Conservation (phyloP, 2,888 invertebrate genomes). For the Apoda limacodes region DNA sequence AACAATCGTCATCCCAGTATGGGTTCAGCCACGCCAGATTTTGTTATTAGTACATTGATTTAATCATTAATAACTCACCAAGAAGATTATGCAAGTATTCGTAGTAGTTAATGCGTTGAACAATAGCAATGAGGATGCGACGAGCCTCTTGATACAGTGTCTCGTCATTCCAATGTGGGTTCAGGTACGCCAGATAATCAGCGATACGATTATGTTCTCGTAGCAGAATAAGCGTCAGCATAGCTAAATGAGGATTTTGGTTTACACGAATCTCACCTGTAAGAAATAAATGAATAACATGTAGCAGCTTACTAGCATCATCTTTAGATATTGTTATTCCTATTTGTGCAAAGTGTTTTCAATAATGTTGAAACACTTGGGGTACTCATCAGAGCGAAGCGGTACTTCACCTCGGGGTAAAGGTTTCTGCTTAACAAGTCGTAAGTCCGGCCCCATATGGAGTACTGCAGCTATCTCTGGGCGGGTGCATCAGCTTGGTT, state of each 20-base stretch:
- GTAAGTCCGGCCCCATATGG: too few relatives aligned
- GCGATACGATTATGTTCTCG: constrained; percentile 75
- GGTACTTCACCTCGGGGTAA: too few relatives aligned
- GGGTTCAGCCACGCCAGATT: too few relatives aligned
- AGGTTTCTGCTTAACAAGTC: too few relatives aligned
- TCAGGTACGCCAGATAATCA: constrained; percentile 57
- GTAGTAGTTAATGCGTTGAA: constrained; percentile 74
- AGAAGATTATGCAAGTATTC: constrained; percentile 75
- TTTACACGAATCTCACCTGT: constrained; percentile 71
- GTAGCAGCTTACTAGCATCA: too few relatives aligned
- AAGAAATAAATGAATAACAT: too few relatives aligned
- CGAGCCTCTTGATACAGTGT: constrained; percentile 73
- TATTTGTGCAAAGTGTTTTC: not conserved
- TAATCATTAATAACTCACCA: too few relatives aligned
- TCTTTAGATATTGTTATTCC: not conserved
- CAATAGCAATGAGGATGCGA: constrained; percentile 68
- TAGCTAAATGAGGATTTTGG: constrained; percentile 72
- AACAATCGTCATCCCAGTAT: too few relatives aligned
- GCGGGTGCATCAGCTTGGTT: not conserved
- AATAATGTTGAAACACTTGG: not conserved
- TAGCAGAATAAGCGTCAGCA: constrained; percentile 68
- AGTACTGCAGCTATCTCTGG: too few relatives aligned
- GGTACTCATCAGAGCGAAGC: too few relatives aligned
- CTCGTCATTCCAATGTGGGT: constrained; percentile 76
- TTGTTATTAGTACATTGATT: too few relatives aligned